Percentiles rank a stretch among this genome's conserved stretches.
Conservation (phyloP, 1,140 invertebrate species). For the Brachystomella parvula region DNA sequence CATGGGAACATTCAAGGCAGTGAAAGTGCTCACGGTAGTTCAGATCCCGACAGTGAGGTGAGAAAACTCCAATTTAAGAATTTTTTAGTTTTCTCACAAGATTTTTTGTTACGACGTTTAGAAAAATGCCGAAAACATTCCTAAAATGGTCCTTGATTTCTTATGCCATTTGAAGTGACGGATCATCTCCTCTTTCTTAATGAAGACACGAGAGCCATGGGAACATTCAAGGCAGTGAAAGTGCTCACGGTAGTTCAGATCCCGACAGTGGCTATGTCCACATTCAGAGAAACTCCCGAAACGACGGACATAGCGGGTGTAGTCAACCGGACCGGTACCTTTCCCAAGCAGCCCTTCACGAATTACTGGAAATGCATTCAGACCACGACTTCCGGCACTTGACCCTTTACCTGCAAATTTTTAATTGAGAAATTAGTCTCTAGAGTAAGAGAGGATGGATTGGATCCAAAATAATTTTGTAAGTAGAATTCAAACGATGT, state of each 20-base stretch:
- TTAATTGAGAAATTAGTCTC: neutral
- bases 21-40: no score
- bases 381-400: constrained; percentile 28
- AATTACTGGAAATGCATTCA: constrained; percentile 37
- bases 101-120: no score
- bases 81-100: no score
- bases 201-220: constrained; percentile 65
- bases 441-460: no score
- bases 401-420: constrained; percentile 14
- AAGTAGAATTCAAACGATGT: no score
- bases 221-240: constrained; percentile 67
- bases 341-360: constrained; percentile 37
- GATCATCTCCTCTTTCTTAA: constrained; percentile 98
- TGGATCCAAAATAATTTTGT: no score
- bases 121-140: no score
- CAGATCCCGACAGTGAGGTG: no score
- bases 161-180: constrained; percentile 99
- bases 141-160: no score
- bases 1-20: constrained; percentile 55
- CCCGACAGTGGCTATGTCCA: constrained; percentile 68
- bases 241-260: constrained; percentile 81
- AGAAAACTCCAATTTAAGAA: no score
- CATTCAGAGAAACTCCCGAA: constrained; percentile 66
- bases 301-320: constrained; percentile 71
- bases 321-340: constrained; percentile 51